Conservation (phyloP, 2,888 invertebrate species). For the Helicoverpa assulta region DNA sequence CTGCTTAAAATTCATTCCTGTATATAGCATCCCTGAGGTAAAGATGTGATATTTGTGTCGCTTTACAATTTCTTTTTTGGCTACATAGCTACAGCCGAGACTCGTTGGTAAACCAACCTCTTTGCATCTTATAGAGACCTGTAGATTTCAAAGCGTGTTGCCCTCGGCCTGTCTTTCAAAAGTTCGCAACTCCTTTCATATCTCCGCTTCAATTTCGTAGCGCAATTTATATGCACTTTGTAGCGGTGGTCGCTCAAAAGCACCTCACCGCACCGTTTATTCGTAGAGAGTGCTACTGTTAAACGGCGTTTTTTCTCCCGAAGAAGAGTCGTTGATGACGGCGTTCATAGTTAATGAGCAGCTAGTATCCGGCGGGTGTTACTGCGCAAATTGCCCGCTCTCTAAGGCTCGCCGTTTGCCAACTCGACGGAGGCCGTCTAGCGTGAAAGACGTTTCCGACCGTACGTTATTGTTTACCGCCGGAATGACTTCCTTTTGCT, state of each 20-base stretch:
- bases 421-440: conserved; percentile 78
- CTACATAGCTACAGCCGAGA: conserved; percentile 15
- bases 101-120: conserved; percentile 41
- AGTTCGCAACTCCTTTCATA: conserved; percentile 82
- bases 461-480: conserved; percentile 86
- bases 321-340: conserved; percentile 88
- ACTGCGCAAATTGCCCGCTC: conserved; percentile 86
- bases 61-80: conserved; percentile 23
- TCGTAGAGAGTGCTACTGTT: conserved; percentile 84
- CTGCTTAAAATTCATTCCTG: too few species aligned
- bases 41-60: conserved; percentile 1
- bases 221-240: conserved; percentile 90
- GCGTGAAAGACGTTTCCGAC: conserved; percentile 85
- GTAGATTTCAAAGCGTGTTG: conserved; percentile 72
- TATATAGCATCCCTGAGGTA: conserved; percentile 25
- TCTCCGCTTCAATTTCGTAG: conserved; percentile 85
- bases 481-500: conserved; percentile 86
- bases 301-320: conserved; percentile 85
- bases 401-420: conserved; percentile 82
- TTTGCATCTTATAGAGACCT: conserved; percentile 57
- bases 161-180: conserved; percentile 83
- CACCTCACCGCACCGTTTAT: conserved; percentile 81
- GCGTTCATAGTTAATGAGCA: conserved; percentile 90
- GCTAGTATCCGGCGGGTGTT: conserved; percentile 86
- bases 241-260: conserved; percentile 84